Percentiles rank a stretch among this genome's conserved stretches.
These are phyloP conservation scores for Rotaria magnacalcarata DNA, from an alignment of 2,888 invertebrate genomes.

Conservation along the genomic window DNA sequence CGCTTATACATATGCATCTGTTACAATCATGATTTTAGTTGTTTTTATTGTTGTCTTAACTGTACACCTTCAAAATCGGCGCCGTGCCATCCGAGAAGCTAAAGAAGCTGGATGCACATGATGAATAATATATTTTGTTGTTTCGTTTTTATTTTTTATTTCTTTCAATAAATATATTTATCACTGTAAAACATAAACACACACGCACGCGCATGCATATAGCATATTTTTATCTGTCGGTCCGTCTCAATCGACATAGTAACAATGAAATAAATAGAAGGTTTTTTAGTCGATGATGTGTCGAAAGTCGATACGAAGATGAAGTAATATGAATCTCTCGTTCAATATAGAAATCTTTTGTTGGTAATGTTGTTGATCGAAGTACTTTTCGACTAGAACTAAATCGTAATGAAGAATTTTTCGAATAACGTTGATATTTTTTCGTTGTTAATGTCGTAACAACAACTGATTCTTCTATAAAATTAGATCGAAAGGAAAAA, in stretches of 20 bases:
- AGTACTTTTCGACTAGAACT: not conserved
- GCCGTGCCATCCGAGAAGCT: not conserved
- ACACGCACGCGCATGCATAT: not conserved
- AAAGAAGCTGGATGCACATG: not conserved
- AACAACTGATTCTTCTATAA: not conserved
- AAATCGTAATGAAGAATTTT: not conserved
- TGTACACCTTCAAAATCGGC: not conserved
- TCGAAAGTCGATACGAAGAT: not conserved
- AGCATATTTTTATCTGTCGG: not conserved
- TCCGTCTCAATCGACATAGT: not conserved
- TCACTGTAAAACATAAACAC: not conserved
- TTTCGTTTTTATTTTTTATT: not conserved
- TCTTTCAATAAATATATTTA: conserved; percentile 8
- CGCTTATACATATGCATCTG: conserved; percentile 12
- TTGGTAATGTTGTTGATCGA: not conserved
- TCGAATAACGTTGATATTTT: not conserved
- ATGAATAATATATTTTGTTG: not conserved
- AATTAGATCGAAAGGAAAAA: too few relatives aligned
- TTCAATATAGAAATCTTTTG: not conserved
- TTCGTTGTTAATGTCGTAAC: not conserved
- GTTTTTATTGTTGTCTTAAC: conserved; percentile 10
- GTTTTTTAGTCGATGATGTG: not conserved
- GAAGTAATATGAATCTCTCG: conserved; percentile 21
- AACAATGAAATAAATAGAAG: not conserved
- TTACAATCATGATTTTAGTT: not conserved